phyloP scores from a whole-genome alignment of 2,113 vertebrate genomes.

The Piaya cayana region DNA sequence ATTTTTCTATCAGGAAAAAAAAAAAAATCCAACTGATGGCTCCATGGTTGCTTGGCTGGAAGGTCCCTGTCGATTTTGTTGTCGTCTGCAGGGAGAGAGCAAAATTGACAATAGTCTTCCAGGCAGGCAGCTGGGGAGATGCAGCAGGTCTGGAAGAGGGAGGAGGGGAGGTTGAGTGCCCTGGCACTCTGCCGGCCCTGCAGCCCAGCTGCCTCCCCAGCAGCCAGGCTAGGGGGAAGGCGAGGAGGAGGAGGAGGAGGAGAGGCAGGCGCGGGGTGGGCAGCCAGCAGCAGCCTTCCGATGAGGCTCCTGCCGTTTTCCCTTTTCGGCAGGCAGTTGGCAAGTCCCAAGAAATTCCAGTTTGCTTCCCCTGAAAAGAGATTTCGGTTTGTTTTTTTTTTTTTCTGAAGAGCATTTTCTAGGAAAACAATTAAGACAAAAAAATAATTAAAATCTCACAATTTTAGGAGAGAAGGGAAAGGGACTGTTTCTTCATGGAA shows the following conservation, averaged over 20 bases:
- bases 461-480: neutral
- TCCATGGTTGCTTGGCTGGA: conserved; percentile 54
- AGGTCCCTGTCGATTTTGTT: conserved; percentile 66
- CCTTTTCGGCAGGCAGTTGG: conserved; percentile 42
- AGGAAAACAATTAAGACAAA: neutral
- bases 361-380: neutral
- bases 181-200: conserved; percentile 70
- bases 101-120: conserved; percentile 72
- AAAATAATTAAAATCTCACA: neutral
- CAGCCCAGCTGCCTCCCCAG: conserved; percentile 72
- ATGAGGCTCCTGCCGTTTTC: neutral
- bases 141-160: conserved; percentile 71
- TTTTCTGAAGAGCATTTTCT: neutral
- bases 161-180: conserved; percentile 72
- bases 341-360: conserved; percentile 46
- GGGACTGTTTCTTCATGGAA: neutral
- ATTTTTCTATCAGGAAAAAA: conserved; percentile 38
- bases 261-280: conserved; percentile 5
- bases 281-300: conserved; percentile 58
- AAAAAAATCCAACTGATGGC: conserved; percentile 41
- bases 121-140: conserved; percentile 73
- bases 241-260: neutral
- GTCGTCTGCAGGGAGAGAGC: conserved; percentile 66
- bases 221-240: conserved; percentile 66
- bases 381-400: neutral